These are phyloP conservation scores for Volucella zonaria DNA, from an alignment of 2,888 invertebrate genomes.

Conservation along the genomic window DNA sequence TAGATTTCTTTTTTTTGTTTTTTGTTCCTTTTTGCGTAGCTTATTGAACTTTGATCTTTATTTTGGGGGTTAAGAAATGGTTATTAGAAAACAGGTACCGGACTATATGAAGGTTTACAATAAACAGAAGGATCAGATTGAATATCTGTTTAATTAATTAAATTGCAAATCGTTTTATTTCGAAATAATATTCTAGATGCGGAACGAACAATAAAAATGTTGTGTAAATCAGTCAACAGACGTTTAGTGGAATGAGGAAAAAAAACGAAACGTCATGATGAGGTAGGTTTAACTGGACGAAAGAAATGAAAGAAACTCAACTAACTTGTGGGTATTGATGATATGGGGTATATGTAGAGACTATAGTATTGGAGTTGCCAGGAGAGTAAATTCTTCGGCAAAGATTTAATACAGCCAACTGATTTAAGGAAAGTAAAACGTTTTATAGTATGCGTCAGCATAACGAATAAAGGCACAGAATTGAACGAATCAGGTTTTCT, in stretches of 20 bases:
- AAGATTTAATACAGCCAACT: too few species aligned
- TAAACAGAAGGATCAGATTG: constrained; percentile 14
- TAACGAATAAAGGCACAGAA: too few species aligned
- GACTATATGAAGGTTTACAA: neutral
- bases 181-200: constrained; percentile 41
- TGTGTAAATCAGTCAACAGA: constrained; percentile 71
- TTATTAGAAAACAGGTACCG: constrained; percentile 21
- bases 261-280: constrained; percentile 69
- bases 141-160: constrained; percentile 1
- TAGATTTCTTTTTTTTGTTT: neutral
- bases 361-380: neutral
- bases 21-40: constrained; percentile 10
- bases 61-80: neutral
- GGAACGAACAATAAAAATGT: constrained; percentile 41
- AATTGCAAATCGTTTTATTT: constrained; percentile 35
- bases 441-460: too few species aligned
- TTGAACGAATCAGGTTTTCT: too few species aligned
- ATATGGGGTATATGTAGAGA: neutral
- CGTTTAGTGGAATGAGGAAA: constrained; percentile 66
- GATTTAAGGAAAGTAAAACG: too few species aligned
- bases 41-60: constrained; percentile 64
- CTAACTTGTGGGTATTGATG: constrained; percentile 38
- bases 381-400: too few species aligned
- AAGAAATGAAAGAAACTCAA: constrained; percentile 23
- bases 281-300: constrained; percentile 53